Conservation (phyloP, 2,888 invertebrate genomes). For the Odontothrips loti region DNA sequence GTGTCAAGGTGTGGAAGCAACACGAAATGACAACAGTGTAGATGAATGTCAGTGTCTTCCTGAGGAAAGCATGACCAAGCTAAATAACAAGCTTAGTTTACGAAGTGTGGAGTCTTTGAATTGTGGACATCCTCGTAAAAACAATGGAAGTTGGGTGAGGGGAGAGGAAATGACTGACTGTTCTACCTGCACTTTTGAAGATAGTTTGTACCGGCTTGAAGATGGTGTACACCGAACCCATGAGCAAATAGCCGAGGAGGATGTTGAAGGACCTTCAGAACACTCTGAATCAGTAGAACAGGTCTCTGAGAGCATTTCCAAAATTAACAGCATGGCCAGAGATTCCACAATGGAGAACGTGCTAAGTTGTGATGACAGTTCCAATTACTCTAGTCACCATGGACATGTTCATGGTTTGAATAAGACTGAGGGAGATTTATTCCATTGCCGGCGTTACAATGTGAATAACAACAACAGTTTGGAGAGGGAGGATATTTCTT, state of each 20-base stretch:
- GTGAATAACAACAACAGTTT: conserved; percentile 53
- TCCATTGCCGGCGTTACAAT: conserved; percentile 40
- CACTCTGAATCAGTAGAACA: conserved; percentile 50
- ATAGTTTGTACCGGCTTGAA: conserved; percentile 49
- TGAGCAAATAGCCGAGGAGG: conserved; percentile 55
- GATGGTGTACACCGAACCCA: conserved; percentile 42
- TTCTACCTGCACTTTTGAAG: conserved; percentile 42
- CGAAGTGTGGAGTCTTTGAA: not conserved
- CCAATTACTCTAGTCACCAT: conserved; percentile 38
- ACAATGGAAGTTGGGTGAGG: conserved; percentile 40
- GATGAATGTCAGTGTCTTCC: conserved; percentile 10
- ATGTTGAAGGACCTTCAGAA: conserved; percentile 43
- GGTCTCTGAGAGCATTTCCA: conserved; percentile 48
- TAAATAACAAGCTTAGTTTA: not conserved
- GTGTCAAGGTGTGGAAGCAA: not conserved
- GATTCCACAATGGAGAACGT: conserved; percentile 44
- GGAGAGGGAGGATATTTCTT: conserved; percentile 43
- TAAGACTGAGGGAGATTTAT: conserved; percentile 35
- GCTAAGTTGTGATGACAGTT: conserved; percentile 52
- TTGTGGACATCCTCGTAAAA: conserved; percentile 37
- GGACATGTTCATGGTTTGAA: conserved; percentile 17
- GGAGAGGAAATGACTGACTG: conserved; percentile 35
- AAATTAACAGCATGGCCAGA: conserved; percentile 48
- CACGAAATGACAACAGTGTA: conserved; percentile 9
- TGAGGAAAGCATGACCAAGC: not conserved